Conservation (phyloP, 2,797 vertebrate species). For the Prunella strophiata region DNA sequence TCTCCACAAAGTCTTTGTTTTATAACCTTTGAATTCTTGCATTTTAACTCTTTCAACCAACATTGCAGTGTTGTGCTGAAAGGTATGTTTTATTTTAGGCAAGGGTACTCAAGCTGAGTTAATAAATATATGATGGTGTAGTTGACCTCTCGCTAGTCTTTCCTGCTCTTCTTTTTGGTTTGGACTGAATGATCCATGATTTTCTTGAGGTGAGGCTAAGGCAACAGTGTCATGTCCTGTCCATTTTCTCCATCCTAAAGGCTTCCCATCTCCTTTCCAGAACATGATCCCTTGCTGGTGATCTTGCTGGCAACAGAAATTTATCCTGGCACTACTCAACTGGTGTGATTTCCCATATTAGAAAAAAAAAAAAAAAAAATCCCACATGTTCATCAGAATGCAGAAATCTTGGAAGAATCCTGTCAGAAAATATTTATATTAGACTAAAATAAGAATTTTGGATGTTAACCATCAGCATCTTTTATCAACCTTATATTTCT, state of each 20-base stretch:
- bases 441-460: neutral
- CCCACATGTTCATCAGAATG: rapidly evolving
- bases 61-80: neutral
- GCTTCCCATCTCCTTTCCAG: neutral
- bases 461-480: neutral
- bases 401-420: neutral
- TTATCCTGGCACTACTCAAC: neutral
- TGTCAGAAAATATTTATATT: neutral
- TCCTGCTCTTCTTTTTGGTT: neutral
- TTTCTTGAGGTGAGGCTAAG: neutral
- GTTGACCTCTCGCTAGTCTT: neutral
- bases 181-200: neutral
- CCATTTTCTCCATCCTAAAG: neutral
- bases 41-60: slow-evolving; percentile 55
- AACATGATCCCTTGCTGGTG: neutral
- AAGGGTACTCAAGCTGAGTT: neutral
- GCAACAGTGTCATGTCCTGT: rapidly evolving
- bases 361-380: neutral
- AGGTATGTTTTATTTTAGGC: neutral
- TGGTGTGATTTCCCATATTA: neutral
- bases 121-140: neutral
- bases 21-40: slow-evolving; percentile 22
- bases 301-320: neutral
- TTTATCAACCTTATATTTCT: neutral
- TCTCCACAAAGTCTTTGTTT: slow-evolving; percentile 28